phyloP scores from a whole-genome alignment of 1,140 invertebrate species.

The Meloidogyne exigua region DNA sequence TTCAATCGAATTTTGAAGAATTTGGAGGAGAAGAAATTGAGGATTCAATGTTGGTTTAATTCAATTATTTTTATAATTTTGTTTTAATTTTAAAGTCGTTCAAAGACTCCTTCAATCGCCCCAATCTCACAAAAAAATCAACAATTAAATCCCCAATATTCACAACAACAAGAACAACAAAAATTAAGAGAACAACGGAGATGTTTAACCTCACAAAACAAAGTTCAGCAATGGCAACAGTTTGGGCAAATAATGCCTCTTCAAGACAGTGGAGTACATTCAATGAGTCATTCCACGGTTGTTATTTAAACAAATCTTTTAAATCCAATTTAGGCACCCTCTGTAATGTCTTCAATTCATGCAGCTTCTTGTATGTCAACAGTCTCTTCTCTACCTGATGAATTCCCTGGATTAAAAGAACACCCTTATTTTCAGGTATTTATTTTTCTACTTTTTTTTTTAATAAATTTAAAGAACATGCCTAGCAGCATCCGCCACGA shows the following conservation, averaged over 20 bases:
- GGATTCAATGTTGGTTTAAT: background rate
- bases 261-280: conserved; percentile 37
- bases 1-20: background rate
- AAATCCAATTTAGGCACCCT: conserved; percentile 28
- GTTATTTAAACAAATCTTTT: background rate
- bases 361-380: conserved; percentile 30
- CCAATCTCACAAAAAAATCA: background rate
- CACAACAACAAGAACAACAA: background rate
- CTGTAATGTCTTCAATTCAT: conserved; percentile 36
- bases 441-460: background rate
- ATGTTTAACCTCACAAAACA: conserved; percentile 23
- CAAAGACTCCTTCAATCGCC: background rate
- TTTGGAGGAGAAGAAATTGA: too few species aligned
- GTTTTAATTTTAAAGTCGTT: background rate
- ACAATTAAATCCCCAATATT: background rate
- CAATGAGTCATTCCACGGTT: conserved; percentile 40
- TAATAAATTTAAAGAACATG: conserved; percentile 23
- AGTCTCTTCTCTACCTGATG: conserved; percentile 37
- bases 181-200: conserved; percentile 5
- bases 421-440: conserved; percentile 21
- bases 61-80: background rate
- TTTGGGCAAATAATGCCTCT: conserved; percentile 12
- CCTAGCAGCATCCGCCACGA: conserved; percentile 13
- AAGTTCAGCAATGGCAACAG: conserved; percentile 38
- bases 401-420: conserved; percentile 14